A percentile compares a stretch with the other conserved stretches of the same genome.
Conservation (phyloP, 2,888 invertebrate species). For the Buathra laborator region DNA sequence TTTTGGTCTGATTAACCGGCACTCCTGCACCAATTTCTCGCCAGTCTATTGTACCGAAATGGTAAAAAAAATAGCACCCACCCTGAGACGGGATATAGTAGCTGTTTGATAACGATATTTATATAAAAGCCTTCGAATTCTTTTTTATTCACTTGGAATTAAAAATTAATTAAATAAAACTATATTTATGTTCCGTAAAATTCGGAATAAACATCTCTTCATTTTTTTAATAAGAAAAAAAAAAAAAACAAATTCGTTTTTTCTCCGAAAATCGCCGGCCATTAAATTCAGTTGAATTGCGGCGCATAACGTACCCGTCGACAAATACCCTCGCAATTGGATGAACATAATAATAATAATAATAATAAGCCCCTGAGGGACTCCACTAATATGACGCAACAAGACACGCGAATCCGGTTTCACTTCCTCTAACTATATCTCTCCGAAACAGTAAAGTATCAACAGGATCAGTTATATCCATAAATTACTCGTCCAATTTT, state of each 20-base stretch:
- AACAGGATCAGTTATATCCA: constrained; percentile 58
- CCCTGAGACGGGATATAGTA: no score
- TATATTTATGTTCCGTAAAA: no score
- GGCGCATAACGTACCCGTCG: background rate
- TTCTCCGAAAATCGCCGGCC: background rate
- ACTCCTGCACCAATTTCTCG: background rate
- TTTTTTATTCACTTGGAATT: no score
- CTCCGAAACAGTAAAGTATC: constrained; percentile 14
- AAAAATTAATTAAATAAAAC: no score
- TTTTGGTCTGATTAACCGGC: background rate
- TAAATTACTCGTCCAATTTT: constrained; percentile 80
- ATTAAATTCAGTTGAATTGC: background rate
- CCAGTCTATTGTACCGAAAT: background rate
- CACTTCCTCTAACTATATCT: background rate
- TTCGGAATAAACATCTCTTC: background rate
- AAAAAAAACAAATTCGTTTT: background rate
- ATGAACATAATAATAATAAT: background rate
- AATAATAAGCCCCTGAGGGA: background rate
- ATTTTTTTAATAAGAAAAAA: background rate
- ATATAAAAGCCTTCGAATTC: no score
- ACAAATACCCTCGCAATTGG: background rate
- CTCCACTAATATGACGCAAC: background rate
- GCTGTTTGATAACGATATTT: no score
- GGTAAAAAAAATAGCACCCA: background rate
- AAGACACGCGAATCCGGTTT: background rate